Evolutionary conservation across 2,888 invertebrate species (phyloP).

Genomic region (Hemaris fuciformis): DNA sequence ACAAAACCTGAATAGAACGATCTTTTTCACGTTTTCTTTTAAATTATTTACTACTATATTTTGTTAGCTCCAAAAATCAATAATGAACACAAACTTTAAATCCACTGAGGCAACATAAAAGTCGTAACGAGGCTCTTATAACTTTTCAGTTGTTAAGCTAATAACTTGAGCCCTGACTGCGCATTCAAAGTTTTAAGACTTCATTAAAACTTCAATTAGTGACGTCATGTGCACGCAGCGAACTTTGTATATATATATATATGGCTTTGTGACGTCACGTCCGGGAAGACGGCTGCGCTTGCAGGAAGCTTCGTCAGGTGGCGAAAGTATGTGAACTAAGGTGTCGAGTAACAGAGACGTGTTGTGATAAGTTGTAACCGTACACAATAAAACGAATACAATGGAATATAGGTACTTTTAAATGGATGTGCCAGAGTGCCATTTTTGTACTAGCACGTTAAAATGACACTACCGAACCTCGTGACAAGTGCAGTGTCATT

Average conservation of each 20-base stretch:
- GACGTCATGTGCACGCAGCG: conserved; percentile 10
- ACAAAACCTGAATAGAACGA: no score
- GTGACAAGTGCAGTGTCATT: no score
- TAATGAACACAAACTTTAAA: conserved; percentile 1
- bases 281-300: conserved; percentile 37
- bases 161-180: conserved; percentile 6
- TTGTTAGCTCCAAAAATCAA: neutral
- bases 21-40: neutral
- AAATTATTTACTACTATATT: neutral
- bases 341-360: neutral
- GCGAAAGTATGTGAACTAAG: conserved; percentile 14
- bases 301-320: conserved; percentile 27
- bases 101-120: neutral
- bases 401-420: neutral
- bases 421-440: no score
- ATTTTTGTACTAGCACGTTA: no score
- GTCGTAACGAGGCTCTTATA: conserved; percentile 1
- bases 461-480: no score
- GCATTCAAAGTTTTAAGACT: conserved; percentile 9
- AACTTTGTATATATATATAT: conserved; percentile 37
- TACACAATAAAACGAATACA: neutral
- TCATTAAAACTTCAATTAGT: conserved; percentile 18
- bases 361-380: neutral
- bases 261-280: conserved; percentile 42
- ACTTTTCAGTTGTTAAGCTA: conserved; percentile 6